Base-by-base conservation (phyloP, 2,888 invertebrate genomes). In the Caenorhabditis sp. region DNA sequence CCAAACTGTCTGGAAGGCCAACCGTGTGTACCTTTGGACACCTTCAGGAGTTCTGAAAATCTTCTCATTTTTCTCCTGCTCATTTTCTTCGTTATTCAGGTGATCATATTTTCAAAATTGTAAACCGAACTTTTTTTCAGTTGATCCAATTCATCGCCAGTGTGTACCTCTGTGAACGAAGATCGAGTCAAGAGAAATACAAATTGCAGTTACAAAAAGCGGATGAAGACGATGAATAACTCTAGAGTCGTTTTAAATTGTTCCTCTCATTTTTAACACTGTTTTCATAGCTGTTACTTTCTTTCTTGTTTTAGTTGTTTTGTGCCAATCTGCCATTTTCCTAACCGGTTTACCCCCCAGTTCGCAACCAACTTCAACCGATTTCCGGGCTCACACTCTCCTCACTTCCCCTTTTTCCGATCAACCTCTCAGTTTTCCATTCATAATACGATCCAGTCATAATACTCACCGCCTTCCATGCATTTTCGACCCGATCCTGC, bases 161-260 rank as follows among this genome's bases (percentile, higher is more conserved):
- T 68, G 72, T 75, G 75, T 84, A 84, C 31, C 75, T 84, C 2
- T 84, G 84, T 72, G 84, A 84, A 58, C 35, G 76, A 28, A 59
- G 84, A 68, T 84, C 84, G 24, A 72, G 61, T 66, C 75, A 84
- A 44, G 84, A 84, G 51, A 83, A 79, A 49, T 79, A 83, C 51
- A 74, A 83, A 28, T 44, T 83, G 16, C 83, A 79, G 26, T 56
- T 83, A 10, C 73, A 79, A 41, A 83, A 83, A 44, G 83, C 83
- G 14, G 83, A 83, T 38, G 83, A 83, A 64, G 83, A 83, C 28
- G 83, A 83, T 59, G 83, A 83, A 56, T 83, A 38, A 44, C 51
- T 24, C 41, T 26, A 24, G 19, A 38, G 22, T 41, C 26, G 14
- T 10, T 72, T n/a, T 44, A 19, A 61, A 56, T 47, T 47, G 47